Evolutionary conservation across 2,888 invertebrate species (phyloP), one percentile per base, ranked within the genome.

Genomic region (Danaus chrysippus): DNA sequence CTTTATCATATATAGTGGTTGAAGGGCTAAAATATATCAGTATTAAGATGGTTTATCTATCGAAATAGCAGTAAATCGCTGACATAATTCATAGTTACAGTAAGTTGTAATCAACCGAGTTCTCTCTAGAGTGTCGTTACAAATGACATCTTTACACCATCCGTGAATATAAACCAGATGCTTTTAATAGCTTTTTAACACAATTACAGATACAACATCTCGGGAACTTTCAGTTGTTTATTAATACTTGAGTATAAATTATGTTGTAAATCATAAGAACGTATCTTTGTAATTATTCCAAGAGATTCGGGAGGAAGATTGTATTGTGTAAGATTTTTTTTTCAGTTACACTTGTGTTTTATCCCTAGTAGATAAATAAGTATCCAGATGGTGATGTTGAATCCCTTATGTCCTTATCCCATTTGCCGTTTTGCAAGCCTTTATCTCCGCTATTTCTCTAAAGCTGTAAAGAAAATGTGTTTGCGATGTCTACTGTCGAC

Each of bases 141-240:
- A 56, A 64, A 68, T 68, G 62, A 60, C 62, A 70, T 68, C 68
- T 68, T 68, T 61, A 65, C 65, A 49, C 61, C 60, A 59, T 62
- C 59, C 52, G 56, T 19, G 63, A 65, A 62, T 66, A 73, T 66
- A 71, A 72, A 71, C 75, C 76, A 77, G 78, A 77, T 77, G 77
- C 58, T 76, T 76, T 76, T 77, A 76, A 78, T 74, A 70, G 72
- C 73, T 76, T 76, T 77, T 75, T 76, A 78, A 77, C 74, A 67
- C 73, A 74, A 76, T 77, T 76, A 76, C 71, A 59, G 68, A 53
- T 63, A 65, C 56, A 69, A 71, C 56, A 61, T 61, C 53, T 49
- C 46, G 12, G 49, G 41, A 41, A 64, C 44, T 61, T 58, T 46
- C 58, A 61, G 61, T 42, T 64, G 59, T 61, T 59, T 64, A 59